These are phyloP conservation scores for Meloidogyne chitwoodi DNA, from an alignment of 1,140 invertebrate species.

Conservation along the genomic window DNA sequence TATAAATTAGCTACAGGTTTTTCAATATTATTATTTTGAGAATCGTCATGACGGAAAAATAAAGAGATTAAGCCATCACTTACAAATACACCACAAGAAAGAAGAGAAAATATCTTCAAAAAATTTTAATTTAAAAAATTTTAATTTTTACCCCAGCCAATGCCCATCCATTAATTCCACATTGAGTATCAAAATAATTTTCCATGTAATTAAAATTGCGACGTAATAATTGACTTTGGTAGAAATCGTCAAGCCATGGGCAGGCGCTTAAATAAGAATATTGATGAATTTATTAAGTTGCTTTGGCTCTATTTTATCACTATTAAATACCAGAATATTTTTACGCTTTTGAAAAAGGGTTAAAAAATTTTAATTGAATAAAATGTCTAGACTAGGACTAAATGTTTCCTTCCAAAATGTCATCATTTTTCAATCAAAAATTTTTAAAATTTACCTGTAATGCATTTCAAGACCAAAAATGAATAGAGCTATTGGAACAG, in stretches of 20 bases:
- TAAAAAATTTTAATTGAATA: no score
- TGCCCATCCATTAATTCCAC: slow-evolving; percentile 58
- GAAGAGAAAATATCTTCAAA: slow-evolving; percentile 54
- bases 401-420: no score
- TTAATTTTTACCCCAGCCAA: slow-evolving; percentile 48
- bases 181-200: slow-evolving; percentile 56
- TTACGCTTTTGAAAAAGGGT: no score
- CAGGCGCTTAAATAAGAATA: slow-evolving; percentile 45
- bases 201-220: slow-evolving; percentile 44
- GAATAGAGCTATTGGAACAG: slow-evolving; percentile 52
- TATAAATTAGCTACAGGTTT: slow-evolving; percentile 33
- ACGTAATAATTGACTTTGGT: slow-evolving; percentile 41
- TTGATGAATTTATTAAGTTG: no score
- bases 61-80: slow-evolving; percentile 55
- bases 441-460: slow-evolving; percentile 27
- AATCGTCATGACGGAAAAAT: slow-evolving; percentile 47
- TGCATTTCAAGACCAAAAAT: slow-evolving; percentile 59
- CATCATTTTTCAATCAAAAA: background rate
- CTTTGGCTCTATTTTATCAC: no score
- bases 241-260: slow-evolving; percentile 57
- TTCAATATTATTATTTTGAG: slow-evolving; percentile 29
- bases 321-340: no score
- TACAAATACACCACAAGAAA: slow-evolving; percentile 55
- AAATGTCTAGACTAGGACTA: no score
- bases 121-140: slow-evolving; percentile 21